Evolutionary conservation across 2,888 invertebrate species (phyloP).

Genomic region (Cyclophora punctaria): DNA sequence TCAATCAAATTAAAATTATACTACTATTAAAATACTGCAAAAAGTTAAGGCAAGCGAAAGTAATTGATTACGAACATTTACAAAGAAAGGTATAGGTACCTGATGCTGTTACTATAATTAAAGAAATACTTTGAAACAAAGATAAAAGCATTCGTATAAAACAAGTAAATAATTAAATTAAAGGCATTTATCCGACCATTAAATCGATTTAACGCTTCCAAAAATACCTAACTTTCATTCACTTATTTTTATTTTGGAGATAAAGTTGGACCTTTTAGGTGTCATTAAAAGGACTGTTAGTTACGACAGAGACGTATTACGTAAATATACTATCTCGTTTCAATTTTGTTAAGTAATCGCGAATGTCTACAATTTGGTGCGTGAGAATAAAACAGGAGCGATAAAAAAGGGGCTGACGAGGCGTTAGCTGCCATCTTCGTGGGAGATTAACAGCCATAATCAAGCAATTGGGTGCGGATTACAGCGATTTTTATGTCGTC

Average conservation of each 20-base stretch:
- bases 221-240: conserved; percentile 1
- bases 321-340: conserved; percentile 36
- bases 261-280: conserved; percentile 8
- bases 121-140: no score
- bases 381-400: conserved; percentile 51
- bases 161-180: conserved; percentile 20
- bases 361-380: conserved; percentile 53
- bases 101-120: no score
- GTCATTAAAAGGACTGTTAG: conserved; percentile 29
- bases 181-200: conserved; percentile 5
- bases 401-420: conserved; percentile 46
- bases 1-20: no score
- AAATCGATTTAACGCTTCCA: conserved; percentile 28
- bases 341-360: conserved; percentile 65
- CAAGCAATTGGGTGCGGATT: conserved; percentile 67
- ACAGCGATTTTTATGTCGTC: conserved; percentile 63
- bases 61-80: no score
- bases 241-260: conserved; percentile 15
- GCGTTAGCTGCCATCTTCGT: conserved; percentile 46
- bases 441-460: conserved; percentile 68
- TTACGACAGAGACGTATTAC: conserved; percentile 37
- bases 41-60: no score
- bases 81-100: no score
- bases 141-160: no score
- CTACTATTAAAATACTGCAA: no score